Evolutionary conservation across 2,888 invertebrate species (phyloP).

Genomic region (Lochmaea crataegi): DNA sequence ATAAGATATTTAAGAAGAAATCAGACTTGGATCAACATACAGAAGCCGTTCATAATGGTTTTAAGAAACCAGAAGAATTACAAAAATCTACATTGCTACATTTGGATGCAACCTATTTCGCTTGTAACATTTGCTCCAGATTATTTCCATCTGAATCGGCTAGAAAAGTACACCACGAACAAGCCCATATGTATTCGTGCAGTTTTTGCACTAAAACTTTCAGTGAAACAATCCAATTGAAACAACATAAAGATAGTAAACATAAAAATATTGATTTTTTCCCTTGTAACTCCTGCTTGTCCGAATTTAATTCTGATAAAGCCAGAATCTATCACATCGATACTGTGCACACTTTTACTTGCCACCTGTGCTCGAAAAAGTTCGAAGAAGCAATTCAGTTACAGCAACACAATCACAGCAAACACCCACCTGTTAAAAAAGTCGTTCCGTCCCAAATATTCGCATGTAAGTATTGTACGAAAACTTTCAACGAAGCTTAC

Average conservation of each 20-base stretch:
- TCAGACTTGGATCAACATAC: background rate
- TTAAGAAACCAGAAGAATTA: background rate
- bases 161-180: background rate
- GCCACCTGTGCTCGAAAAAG: background rate
- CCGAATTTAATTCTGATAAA: conserved; percentile 1
- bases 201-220: conserved; percentile 5
- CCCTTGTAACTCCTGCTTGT: conserved; percentile 5
- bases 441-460: background rate
- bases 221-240: background rate
- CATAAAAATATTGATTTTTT: conserved; percentile 21
- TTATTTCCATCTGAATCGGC: background rate
- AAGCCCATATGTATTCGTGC: background rate
- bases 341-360: background rate
- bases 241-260: conserved; percentile 11
- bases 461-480: background rate
- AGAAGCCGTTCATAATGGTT: background rate
- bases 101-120: background rate
- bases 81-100: background rate
- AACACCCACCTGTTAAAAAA: background rate
- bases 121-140: background rate
- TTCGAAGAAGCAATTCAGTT: background rate
- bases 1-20: conserved; percentile 7
- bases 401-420: background rate
- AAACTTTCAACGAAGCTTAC: background rate
- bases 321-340: background rate